A percentile compares a stretch with the other conserved stretches of the same genome.
Conservation (phyloP, 2,797 vertebrate genomes). For the Rhodeus uyekii region DNA sequence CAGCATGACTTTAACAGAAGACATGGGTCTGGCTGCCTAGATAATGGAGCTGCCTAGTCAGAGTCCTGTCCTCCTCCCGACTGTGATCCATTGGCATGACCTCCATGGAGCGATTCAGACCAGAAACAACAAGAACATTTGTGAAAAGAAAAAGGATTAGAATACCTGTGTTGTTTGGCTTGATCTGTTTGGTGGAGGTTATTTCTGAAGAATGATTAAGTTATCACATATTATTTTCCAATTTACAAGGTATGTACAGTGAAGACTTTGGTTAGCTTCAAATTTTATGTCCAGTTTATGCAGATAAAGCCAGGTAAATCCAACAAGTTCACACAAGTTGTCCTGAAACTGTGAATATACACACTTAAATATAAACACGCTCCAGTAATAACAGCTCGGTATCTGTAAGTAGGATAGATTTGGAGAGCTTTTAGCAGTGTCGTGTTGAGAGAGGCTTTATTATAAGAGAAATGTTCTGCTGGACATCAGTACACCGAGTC, state of each 20-base stretch:
- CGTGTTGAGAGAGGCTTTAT: slow-evolving; percentile 22
- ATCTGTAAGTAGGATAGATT: slow-evolving; percentile 20
- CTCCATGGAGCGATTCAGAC: neutral
- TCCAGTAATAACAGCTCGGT: slow-evolving; percentile 22
- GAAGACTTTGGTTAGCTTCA: neutral
- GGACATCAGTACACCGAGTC: slow-evolving; percentile 14
- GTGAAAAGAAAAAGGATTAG: neutral
- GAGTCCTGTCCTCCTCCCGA: neutral
- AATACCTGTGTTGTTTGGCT: neutral
- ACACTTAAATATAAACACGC: neutral
- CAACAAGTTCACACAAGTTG: neutral
- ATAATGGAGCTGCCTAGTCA: neutral
- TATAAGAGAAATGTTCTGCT: slow-evolving; percentile 15
- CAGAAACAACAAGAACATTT: neutral
- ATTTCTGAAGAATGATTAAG: neutral
- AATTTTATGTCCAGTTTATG: neutral
- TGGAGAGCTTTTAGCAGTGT: slow-evolving; percentile 31
- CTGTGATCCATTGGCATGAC: neutral
- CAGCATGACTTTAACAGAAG: neutral
- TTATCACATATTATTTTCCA: neutral
- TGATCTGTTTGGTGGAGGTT: neutral
- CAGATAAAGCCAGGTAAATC: neutral
- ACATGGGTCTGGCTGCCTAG: neutral
- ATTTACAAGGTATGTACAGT: neutral
- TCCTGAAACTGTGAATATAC: neutral